These are phyloP conservation scores for Chroicocephalus ridibundus DNA, from an alignment of 2,113 vertebrate species.

Conservation along the genomic window DNA sequence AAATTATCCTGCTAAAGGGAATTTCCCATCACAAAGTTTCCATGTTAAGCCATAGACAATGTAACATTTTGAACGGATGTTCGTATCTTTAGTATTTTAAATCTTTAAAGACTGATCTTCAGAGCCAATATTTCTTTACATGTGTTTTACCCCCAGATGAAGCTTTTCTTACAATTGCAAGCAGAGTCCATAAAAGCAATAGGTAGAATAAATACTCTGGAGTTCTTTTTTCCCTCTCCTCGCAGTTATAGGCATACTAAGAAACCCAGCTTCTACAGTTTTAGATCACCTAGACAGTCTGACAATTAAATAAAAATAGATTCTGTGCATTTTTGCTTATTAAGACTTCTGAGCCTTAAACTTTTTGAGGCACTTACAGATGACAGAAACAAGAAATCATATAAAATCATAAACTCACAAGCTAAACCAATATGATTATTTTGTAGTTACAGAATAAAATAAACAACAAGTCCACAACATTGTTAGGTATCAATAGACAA, in stretches of 20 bases:
- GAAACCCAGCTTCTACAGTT: neutral
- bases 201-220: neutral
- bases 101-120: neutral
- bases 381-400: neutral
- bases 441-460: neutral
- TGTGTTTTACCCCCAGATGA: neutral
- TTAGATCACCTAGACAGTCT: neutral
- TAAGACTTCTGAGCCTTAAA: neutral
- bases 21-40: neutral
- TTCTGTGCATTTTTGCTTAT: neutral
- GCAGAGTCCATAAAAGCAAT: neutral
- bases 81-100: neutral
- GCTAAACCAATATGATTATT: neutral
- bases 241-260: neutral
- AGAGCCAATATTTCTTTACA: neutral
- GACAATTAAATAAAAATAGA: neutral
- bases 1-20: neutral
- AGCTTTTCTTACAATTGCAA: neutral
- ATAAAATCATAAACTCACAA: neutral
- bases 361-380: neutral
- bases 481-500: neutral
- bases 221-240: neutral
- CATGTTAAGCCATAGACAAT: neutral
- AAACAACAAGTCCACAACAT: neutral
- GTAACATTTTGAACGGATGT: neutral